These are phyloP conservation scores for Trigoniulus corallinus DNA, from an alignment of 1,140 invertebrate species.

Conservation along the genomic window DNA sequence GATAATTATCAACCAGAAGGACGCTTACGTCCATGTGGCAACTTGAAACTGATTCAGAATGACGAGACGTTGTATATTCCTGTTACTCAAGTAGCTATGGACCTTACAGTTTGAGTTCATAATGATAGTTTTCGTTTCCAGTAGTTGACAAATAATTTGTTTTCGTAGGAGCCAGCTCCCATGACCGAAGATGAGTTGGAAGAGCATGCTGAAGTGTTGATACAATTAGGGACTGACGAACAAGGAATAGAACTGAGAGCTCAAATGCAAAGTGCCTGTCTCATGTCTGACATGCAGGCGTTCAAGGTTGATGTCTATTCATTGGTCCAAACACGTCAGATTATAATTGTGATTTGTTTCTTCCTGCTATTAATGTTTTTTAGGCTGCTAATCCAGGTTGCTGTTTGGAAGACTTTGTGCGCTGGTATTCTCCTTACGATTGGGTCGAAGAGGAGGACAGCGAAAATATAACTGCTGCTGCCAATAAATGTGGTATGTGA, in stretches of 20 bases:
- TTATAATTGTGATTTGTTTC: background rate
- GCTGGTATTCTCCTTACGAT: conserved; percentile 94
- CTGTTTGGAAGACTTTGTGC: conserved; percentile 86
- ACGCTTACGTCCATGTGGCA: conserved; percentile 44
- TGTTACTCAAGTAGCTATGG: conserved; percentile 47
- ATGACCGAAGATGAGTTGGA: conserved; percentile 94
- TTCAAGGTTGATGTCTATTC: conserved; percentile 50
- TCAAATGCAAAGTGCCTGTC: conserved; percentile 82
- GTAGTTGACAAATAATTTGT: no score
- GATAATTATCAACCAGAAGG: conserved; percentile 54
- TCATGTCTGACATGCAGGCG: conserved; percentile 95
- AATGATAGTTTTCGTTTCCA: no score
- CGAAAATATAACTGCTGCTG: conserved; percentile 27
- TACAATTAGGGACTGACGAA: conserved; percentile 65
- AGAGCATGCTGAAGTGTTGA: conserved; percentile 79
- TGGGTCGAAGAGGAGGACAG: conserved; percentile 47
- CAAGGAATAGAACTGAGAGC: conserved; percentile 68
- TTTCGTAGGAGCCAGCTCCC: conserved; percentile 61
- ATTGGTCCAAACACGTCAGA: no score
- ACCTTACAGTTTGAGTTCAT: background rate
- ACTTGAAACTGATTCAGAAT: conserved; percentile 44
- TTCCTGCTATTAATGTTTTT: conserved; percentile 10
- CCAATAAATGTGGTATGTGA: conserved; percentile 20
- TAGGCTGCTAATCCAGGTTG: conserved; percentile 86
- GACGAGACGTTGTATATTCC: conserved; percentile 66